A percentile compares a stretch with the other conserved stretches of the same genome.
These are phyloP conservation scores for Seladonia tumulorum DNA, from an alignment of 2,888 invertebrate genomes.

Conservation along the genomic window DNA sequence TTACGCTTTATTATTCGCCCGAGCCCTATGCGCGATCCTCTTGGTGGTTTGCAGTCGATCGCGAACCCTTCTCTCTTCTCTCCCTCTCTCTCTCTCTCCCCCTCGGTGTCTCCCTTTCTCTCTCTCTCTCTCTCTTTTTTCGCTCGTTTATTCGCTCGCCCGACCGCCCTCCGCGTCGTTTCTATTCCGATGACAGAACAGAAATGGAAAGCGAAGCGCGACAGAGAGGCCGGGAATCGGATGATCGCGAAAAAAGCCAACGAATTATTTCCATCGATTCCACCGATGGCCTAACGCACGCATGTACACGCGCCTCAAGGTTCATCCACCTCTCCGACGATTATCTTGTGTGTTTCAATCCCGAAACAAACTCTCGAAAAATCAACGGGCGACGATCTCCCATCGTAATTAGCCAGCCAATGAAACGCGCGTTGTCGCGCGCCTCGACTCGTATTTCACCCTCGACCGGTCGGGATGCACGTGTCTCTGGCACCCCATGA, in stretches of 20 bases:
- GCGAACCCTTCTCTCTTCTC: conserved; percentile 59
- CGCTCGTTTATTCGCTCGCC: conserved; percentile 3
- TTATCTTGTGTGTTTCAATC: background rate
- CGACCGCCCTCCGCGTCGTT: conserved; percentile 39
- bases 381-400: background rate
- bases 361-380: background rate
- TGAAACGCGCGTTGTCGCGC: background rate
- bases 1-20: conserved; percentile 71
- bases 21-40: conserved; percentile 68
- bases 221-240: conserved; percentile 27
- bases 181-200: conserved; percentile 52
- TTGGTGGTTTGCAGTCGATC: conserved; percentile 76
- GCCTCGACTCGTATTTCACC: background rate
- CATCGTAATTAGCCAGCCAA: background rate
- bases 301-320: background rate
- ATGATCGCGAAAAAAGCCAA: conserved; percentile 68
- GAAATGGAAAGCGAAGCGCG: conserved; percentile 43
- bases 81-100: conserved; percentile 1
- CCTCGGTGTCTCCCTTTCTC: background rate
- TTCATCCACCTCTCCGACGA: background rate
- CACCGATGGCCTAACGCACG: background rate
- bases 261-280: conserved; percentile 75
- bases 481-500: background rate
- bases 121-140: conserved; percentile 18
- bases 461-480: background rate